A percentile compares a stretch with the other conserved stretches of the same genome.
phyloP scores from a whole-genome alignment of 2,888 invertebrate species.

The Fragum sueziense region DNA sequence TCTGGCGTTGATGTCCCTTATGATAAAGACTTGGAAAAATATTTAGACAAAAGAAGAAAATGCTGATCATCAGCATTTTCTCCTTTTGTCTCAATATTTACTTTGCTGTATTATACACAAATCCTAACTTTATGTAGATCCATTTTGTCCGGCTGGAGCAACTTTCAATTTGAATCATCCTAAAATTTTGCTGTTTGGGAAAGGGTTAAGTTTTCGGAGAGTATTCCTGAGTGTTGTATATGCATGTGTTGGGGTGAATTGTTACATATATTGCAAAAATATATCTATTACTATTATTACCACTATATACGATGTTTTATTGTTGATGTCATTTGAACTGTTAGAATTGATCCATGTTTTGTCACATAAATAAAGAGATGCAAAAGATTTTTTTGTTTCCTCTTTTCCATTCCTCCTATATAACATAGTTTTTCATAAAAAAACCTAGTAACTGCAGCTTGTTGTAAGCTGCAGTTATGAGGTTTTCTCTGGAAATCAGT shows the following conservation, averaged over 20 bases:
- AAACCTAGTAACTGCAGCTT: too few species aligned
- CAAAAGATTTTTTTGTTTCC: constrained; percentile 2
- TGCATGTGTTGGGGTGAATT: background rate
- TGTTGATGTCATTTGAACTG: constrained; percentile 22
- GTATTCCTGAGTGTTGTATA: too few species aligned
- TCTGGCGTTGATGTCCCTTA: too few species aligned
- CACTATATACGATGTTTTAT: constrained; percentile 6
- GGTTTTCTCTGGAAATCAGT: background rate
- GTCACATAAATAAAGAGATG: constrained; percentile 17
- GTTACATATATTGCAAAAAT: constrained; percentile 10
- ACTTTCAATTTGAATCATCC: too few species aligned
- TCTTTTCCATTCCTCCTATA: background rate
- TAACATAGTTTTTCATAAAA: too few species aligned
- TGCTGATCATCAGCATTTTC: too few species aligned
- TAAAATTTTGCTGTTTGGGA: too few species aligned
- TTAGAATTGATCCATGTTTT: constrained; percentile 21
- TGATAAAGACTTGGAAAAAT: too few species aligned
- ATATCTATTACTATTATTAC: background rate
- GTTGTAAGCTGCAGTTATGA: too few species aligned
- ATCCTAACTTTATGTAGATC: background rate
- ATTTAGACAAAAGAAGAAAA: too few species aligned
- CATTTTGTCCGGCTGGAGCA: background rate
- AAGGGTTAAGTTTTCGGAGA: too few species aligned
- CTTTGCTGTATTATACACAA: background rate
- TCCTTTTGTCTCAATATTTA: background rate